A percentile compares a stretch with the other conserved stretches of the same genome.
phyloP scores from a whole-genome alignment of 2,113 vertebrate genomes.

The Ceyx margarethae region DNA sequence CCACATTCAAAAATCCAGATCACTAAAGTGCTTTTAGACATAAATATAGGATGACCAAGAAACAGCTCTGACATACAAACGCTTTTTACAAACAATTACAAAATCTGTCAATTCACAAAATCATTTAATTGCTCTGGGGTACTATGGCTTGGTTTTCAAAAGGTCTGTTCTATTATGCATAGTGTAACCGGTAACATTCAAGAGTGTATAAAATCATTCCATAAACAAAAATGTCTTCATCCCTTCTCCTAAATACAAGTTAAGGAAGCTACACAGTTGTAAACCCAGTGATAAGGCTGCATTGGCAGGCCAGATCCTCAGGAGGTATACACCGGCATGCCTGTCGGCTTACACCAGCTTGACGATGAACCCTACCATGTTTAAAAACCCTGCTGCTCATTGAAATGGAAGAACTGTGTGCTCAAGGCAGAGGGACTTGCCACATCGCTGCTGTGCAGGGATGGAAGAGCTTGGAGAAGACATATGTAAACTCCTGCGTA shows the following conservation, averaged over 20 bases:
- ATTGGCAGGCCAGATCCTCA: neutral
- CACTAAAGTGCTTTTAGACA: conserved; percentile 67
- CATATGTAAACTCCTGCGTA: neutral
- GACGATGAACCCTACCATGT: neutral
- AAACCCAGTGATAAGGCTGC: conserved; percentile 53
- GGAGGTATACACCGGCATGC: neutral
- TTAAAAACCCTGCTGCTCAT: conserved; percentile 16
- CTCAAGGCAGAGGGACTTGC: neutral
- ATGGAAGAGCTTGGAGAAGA: neutral
- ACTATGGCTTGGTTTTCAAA: conserved; percentile 57
- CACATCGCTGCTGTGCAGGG: accelerated
- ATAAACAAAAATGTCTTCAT: conserved; percentile 14
- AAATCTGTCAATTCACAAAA: conserved; percentile 55
- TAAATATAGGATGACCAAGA: conserved; percentile 64
- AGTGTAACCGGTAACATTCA: conserved; percentile 45
- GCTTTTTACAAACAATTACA: conserved; percentile 57
- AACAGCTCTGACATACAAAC: conserved; percentile 43
- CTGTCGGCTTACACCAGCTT: neutral
- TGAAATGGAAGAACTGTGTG: neutral
- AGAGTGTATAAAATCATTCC: conserved; percentile 47
- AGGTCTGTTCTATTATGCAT: conserved; percentile 39
- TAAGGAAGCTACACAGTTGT: conserved; percentile 55
- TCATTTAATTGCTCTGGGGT: neutral
- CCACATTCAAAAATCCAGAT: conserved; percentile 70
- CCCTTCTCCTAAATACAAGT: neutral